phyloP scores from a whole-genome alignment of 2,888 invertebrate species.

The Drosophila monieri region DNA sequence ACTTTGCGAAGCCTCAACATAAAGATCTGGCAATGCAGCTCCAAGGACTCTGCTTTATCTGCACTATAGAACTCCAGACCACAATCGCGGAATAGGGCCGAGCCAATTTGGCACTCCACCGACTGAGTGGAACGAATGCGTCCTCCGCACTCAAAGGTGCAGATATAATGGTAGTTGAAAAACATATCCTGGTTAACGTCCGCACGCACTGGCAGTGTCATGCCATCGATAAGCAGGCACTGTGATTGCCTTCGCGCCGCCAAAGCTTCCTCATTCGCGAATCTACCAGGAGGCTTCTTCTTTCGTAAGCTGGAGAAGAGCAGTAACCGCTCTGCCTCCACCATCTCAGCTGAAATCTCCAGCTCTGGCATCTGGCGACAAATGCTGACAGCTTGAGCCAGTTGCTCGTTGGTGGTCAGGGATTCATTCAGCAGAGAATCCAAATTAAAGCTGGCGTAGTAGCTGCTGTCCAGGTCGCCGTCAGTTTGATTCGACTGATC shows the following conservation, averaged over 20 bases:
- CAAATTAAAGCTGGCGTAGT: constrained; percentile 67
- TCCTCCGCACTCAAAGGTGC: constrained; percentile 80
- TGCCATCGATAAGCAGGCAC: constrained; percentile 69
- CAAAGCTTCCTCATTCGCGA: constrained; percentile 10
- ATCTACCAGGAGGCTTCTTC: not conserved
- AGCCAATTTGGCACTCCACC: constrained; percentile 77
- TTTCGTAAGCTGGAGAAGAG: constrained; percentile 81
- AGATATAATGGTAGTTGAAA: constrained; percentile 83
- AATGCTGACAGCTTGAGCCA: constrained; percentile 84
- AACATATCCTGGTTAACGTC: constrained; percentile 80
- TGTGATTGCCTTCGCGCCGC: constrained; percentile 40
- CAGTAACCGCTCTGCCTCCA: constrained; percentile 85
- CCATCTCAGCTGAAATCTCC: constrained; percentile 84
- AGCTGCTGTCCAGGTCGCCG: constrained; percentile 58
- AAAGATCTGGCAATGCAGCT: constrained; percentile 84
- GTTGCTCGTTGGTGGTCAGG: constrained; percentile 79
- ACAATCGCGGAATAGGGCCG: constrained; percentile 80
- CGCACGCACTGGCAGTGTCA: constrained; percentile 78
- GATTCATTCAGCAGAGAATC: constrained; percentile 72
- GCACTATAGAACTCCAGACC: constrained; percentile 79
- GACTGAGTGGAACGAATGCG: constrained; percentile 82
- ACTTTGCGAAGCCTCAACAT: constrained; percentile 84
- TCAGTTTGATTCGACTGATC: constrained; percentile 66
- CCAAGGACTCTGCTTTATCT: constrained; percentile 60
- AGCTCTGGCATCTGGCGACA: constrained; percentile 84